Evolutionary conservation across 2,888 invertebrate species (phyloP).

Genomic region (Halictus quadricinctus): DNA sequence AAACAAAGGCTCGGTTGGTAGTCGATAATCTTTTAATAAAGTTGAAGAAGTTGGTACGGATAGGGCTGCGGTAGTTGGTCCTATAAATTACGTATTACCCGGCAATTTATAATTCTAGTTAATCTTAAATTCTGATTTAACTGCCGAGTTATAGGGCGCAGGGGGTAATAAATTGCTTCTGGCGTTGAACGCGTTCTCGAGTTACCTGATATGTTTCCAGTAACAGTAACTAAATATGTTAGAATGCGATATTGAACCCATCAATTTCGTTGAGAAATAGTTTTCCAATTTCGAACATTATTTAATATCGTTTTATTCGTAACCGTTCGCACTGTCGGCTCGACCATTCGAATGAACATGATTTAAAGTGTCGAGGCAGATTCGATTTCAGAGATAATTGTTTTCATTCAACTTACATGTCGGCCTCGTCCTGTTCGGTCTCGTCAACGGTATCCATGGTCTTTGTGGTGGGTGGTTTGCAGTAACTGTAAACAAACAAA

Average conservation of each 20-base stretch:
- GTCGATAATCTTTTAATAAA: neutral
- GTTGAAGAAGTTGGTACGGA: neutral
- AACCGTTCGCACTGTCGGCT: too few species aligned
- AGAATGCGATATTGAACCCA: neutral
- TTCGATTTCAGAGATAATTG: neutral
- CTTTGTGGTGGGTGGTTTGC: conserved; percentile 95
- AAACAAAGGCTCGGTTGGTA: neutral
- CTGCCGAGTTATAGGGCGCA: conserved; percentile 2
- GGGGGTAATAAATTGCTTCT: neutral
- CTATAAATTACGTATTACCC: conserved; percentile 1
- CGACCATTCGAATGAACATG: neutral
- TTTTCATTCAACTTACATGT: conserved; percentile 89
- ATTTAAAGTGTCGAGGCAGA: neutral
- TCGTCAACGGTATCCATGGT: conserved; percentile 96
- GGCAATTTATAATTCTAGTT: neutral
- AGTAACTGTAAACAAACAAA: conserved; percentile 88
- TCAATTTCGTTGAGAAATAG: neutral
- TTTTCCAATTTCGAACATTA: neutral
- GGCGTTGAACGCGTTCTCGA: conserved; percentile 6
- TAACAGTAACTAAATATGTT: conserved; percentile 15
- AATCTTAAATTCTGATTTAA: conserved; percentile 13
- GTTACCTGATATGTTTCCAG: conserved; percentile 1
- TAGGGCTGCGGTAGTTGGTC: neutral
- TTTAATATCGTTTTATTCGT: neutral
- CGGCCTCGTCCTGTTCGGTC: conserved; percentile 94